Conservation (phyloP, 2,888 invertebrate species). For the Platerodrilus igneus region DNA sequence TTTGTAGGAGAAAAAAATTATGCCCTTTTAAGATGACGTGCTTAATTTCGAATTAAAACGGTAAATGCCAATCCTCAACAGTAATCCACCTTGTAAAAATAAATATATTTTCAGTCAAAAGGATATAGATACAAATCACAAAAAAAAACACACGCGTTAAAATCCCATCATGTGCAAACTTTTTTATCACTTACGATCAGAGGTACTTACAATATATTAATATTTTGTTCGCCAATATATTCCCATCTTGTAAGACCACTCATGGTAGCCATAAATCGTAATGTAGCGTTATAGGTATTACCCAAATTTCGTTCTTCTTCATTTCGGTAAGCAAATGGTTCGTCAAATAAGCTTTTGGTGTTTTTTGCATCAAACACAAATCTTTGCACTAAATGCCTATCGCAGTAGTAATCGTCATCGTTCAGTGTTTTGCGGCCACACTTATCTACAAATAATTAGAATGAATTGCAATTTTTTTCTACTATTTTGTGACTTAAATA, state of each 20-base stretch:
- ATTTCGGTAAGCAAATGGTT: conserved; percentile 41
- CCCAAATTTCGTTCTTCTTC: conserved; percentile 54
- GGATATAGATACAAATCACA: no score
- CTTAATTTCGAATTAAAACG: no score
- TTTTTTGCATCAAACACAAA: conserved; percentile 83
- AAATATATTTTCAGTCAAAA: no score
- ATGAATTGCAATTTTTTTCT: conserved; percentile 2
- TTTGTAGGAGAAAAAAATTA: no score
- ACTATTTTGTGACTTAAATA: conserved; percentile 35
- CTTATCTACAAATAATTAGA: conserved; percentile 55
- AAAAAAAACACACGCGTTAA: no score
- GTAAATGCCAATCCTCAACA: no score
- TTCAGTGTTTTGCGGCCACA: conserved; percentile 62
- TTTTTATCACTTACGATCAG: no score
- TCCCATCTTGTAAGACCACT: conserved; percentile 88
- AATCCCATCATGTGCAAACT: not conserved
- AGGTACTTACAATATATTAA: conserved; percentile 39
- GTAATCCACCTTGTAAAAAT: no score
- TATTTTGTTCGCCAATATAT: conserved; percentile 58
- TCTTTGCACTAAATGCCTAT: conserved; percentile 77
- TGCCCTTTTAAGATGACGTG: no score
- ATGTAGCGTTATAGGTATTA: conserved; percentile 63
- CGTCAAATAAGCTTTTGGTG: conserved; percentile 52
- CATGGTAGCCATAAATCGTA: conserved; percentile 82
- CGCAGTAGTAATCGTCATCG: conserved; percentile 75